These are phyloP conservation scores for Chrysochloris asiatica DNA, from an alignment of 2,113 vertebrate species.

Conservation along the genomic window DNA sequence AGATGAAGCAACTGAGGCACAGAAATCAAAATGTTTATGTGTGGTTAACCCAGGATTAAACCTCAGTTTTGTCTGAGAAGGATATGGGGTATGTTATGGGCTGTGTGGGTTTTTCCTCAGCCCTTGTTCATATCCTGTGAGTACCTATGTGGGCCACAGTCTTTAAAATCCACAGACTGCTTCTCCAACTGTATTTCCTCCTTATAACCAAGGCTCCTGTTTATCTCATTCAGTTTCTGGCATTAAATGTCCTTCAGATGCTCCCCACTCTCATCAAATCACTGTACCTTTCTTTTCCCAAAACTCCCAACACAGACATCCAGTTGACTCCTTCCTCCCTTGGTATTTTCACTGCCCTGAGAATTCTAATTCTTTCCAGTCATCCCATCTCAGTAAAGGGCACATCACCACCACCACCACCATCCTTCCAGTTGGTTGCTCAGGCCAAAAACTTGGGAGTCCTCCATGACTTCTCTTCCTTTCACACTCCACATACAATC, in stretches of 20 bases:
- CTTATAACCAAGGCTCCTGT: background rate
- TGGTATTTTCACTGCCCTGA: background rate
- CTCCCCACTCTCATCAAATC: background rate
- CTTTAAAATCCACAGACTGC: background rate
- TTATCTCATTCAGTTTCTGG: background rate
- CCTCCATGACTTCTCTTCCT: background rate
- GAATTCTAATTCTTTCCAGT: background rate
- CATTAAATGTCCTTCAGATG: background rate
- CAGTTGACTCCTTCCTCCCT: background rate
- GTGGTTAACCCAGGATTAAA: background rate
- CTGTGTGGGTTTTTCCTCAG: fast-evolving
- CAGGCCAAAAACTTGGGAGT: background rate
- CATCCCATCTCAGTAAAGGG: background rate
- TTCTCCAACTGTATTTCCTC: background rate
- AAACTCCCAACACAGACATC: background rate
- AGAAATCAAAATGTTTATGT: background rate
- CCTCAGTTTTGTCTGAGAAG: background rate
- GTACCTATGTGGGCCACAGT: background rate
- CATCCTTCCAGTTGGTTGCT: background rate
- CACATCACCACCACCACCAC: no score
- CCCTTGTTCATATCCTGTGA: background rate
- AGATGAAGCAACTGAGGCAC: background rate
- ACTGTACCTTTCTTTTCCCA: background rate
- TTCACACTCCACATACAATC: background rate
- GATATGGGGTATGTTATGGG: background rate